phyloP scores from a whole-genome alignment of 1,140 invertebrate genomes.

The Meloidogyne chitwoodi region DNA sequence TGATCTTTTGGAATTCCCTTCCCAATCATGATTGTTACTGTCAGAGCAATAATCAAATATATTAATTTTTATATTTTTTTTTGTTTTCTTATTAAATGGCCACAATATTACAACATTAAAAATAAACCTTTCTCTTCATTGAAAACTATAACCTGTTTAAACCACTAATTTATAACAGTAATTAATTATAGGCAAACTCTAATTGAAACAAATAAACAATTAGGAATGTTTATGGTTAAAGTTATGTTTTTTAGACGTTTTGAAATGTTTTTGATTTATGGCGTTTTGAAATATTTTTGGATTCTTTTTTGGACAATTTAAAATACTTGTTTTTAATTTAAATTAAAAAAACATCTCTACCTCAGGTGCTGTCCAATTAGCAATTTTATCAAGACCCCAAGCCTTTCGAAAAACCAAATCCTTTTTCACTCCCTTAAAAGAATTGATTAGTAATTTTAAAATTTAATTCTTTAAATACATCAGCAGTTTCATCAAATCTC shows the following conservation, averaged over 20 bases:
- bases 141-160: neutral
- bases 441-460: neutral
- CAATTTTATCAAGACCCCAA: slow-evolving; percentile 54
- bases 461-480: slow-evolving; percentile 9
- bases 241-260: neutral
- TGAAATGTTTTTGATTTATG: neutral
- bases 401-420: slow-evolving; percentile 54
- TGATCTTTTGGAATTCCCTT: neutral
- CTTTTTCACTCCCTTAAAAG: slow-evolving; percentile 45
- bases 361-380: slow-evolving; percentile 56
- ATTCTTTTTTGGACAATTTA: neutral
- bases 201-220: neutral
- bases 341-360: slow-evolving; percentile 16
- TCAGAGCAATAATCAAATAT: neutral
- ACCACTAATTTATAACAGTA: neutral
- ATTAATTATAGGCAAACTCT: neutral
- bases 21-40: neutral
- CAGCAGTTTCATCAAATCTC: slow-evolving; percentile 57
- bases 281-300: neutral
- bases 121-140: neutral
- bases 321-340: neutral
- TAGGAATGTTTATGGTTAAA: neutral
- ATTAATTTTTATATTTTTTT: neutral
- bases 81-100: neutral
- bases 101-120: neutral